A percentile compares a stretch with the other conserved stretches of the same genome.
phyloP scores from a whole-genome alignment of 2,797 vertebrate species.

The Ceyx erithaca region DNA sequence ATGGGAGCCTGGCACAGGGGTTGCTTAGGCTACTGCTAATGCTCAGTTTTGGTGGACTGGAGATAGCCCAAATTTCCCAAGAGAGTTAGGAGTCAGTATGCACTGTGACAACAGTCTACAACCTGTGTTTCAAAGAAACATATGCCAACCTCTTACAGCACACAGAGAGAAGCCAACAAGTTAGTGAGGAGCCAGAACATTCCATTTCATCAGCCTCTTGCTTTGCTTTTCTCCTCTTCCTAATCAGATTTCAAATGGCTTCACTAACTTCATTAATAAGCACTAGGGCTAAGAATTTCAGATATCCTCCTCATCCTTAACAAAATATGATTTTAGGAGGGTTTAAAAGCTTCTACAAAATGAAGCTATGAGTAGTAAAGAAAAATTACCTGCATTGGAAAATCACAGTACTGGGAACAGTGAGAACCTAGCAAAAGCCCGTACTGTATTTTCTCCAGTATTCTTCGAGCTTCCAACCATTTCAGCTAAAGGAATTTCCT shows the following conservation, averaged over 20 bases:
- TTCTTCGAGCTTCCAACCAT: background rate
- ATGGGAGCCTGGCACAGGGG: rapidly evolving
- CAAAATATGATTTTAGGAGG: rapidly evolving
- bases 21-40: background rate
- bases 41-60: rapidly evolving
- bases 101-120: background rate
- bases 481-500: background rate
- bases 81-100: background rate
- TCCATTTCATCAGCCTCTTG: background rate
- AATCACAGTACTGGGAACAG: background rate
- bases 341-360: background rate
- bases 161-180: background rate
- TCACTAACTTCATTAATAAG: background rate
- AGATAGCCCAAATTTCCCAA: background rate
- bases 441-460: background rate
- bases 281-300: background rate
- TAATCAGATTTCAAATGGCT: background rate
- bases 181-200: background rate
- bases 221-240: background rate
- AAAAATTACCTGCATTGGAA: background rate
- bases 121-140: background rate
- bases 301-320: background rate
- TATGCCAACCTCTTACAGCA: background rate
- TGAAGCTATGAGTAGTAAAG: background rate
- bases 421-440: background rate